These are phyloP conservation scores for Apodemus sylvaticus DNA, from an alignment of 2,113 vertebrate species.

Conservation along the genomic window DNA sequence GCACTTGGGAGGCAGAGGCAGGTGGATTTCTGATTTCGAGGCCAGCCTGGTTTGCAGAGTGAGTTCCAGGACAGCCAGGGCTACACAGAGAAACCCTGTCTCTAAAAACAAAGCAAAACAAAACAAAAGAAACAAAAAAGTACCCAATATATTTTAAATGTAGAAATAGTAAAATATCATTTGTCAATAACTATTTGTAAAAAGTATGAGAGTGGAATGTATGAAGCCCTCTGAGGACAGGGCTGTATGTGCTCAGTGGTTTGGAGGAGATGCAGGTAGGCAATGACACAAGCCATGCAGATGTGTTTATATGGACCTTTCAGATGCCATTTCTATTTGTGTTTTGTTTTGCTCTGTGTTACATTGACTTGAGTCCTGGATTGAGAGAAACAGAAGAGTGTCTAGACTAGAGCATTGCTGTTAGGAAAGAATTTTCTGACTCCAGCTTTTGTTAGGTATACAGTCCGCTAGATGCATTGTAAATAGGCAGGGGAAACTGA, in stretches of 20 bases:
- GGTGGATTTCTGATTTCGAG: too few relatives aligned
- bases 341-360: conserved; percentile 29
- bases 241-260: background rate
- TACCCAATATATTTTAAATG: conserved; percentile 8
- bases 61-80: too few relatives aligned
- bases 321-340: conserved; percentile 14
- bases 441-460: background rate
- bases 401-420: background rate
- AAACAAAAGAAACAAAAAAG: too few relatives aligned
- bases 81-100: too few relatives aligned
- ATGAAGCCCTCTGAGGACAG: background rate
- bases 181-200: background rate
- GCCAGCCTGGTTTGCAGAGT: too few relatives aligned
- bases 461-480: background rate
- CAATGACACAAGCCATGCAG: background rate
- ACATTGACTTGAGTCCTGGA: background rate
- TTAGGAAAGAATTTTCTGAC: background rate
- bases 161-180: background rate
- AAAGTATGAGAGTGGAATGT: background rate
- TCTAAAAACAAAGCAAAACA: too few relatives aligned
- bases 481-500: too few relatives aligned
- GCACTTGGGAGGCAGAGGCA: too few relatives aligned
- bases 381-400: background rate
- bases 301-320: background rate
- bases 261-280: conserved; percentile 29